A percentile compares a stretch with the other conserved stretches of the same genome.
phyloP scores from a whole-genome alignment of 1,140 invertebrate genomes.

The Drosophila chauvacae region DNA sequence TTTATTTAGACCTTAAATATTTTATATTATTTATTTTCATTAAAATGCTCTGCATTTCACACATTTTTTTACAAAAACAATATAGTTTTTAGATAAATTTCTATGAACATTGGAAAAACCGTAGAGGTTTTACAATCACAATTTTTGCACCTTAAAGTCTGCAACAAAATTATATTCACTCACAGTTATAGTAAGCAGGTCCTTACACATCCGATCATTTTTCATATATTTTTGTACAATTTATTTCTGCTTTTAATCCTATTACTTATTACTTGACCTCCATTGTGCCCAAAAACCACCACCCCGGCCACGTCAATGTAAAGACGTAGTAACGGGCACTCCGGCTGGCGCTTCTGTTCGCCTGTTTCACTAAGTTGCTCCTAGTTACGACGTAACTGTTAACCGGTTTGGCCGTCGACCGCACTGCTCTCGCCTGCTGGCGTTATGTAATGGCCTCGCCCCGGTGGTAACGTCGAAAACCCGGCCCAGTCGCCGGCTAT shows the following conservation, averaged over 20 bases:
- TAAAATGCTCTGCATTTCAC: too few relatives aligned
- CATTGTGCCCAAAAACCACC: constrained; percentile 7
- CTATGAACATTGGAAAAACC: not conserved
- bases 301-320: constrained; percentile 45
- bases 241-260: not conserved
- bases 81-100: not conserved
- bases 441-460: constrained; percentile 65
- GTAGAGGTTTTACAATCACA: not conserved
- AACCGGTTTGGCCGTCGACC: constrained; percentile 59
- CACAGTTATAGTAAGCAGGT: not conserved
- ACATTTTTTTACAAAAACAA: too few relatives aligned
- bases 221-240: not conserved
- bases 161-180: not conserved
- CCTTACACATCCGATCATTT: not conserved
- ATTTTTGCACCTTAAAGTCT: not conserved
- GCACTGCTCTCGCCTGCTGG: constrained; percentile 50
- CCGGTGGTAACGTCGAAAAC: constrained; percentile 63
- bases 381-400: constrained; percentile 84
- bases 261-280: constrained; percentile 1
- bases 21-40: not conserved
- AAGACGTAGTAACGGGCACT: constrained; percentile 70
- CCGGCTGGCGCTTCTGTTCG: constrained; percentile 45
- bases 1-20: not conserved
- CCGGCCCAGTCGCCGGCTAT: constrained; percentile 57
- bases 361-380: constrained; percentile 81